Conservation (phyloP, 2,113 vertebrate genomes). For the Protomyctophum bolini region DNA sequence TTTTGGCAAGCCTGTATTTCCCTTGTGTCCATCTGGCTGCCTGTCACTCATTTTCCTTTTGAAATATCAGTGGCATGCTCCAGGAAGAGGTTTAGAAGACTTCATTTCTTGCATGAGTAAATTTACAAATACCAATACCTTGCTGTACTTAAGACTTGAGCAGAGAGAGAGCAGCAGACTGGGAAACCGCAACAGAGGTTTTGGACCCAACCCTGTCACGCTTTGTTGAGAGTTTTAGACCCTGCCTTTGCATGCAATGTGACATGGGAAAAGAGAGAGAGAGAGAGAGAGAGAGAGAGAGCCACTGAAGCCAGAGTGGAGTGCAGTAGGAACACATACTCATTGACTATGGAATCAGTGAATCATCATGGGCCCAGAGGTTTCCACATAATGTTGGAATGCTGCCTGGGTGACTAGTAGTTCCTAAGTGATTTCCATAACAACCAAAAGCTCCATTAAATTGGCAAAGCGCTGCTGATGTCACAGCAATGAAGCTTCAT, state of each 20-base stretch:
- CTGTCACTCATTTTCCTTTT: constrained; percentile 21
- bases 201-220: not conserved
- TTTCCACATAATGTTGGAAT: not conserved
- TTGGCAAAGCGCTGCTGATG: not conserved
- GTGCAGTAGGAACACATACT: too few relatives aligned
- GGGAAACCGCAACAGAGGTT: not conserved
- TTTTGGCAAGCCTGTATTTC: constrained; percentile 23
- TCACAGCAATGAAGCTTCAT: too few relatives aligned
- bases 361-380: not conserved
- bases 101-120: constrained; percentile 16
- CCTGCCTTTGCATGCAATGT: constrained; percentile 1
- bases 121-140: constrained; percentile 25
- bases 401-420: not conserved
- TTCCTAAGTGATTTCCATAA: not conserved
- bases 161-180: constrained; percentile 7
- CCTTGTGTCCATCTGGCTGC: constrained; percentile 43
- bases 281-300: constrained; percentile 7
- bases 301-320: too few relatives aligned
- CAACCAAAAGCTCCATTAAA: not conserved
- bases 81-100: constrained; percentile 7
- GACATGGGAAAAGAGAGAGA: constrained; percentile 8
- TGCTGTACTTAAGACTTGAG: constrained; percentile 24
- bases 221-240: constrained; percentile 8
- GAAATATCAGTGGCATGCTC: constrained; percentile 18
- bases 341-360: not conserved